A percentile compares a stretch with the other conserved stretches of the same genome.
Conservation (phyloP, 2,797 vertebrate genomes). For the Loriculus beryllinus region DNA sequence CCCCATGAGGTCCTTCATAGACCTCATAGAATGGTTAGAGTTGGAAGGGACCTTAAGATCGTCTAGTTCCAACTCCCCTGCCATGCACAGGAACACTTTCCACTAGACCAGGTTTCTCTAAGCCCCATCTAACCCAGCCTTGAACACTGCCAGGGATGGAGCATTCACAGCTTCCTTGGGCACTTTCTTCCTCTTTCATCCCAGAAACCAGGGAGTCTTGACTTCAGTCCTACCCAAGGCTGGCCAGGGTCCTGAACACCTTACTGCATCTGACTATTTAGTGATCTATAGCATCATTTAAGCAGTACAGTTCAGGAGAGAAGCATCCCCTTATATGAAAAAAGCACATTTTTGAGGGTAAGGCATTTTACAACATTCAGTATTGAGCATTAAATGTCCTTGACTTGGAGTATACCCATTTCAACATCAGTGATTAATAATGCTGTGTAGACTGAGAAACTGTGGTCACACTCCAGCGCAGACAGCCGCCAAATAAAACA, state of each 20-base stretch:
- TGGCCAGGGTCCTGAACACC: neutral
- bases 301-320: neutral
- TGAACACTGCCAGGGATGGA: neutral
- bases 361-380: neutral
- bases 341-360: neutral
- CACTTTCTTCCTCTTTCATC: neutral
- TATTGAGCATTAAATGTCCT: neutral
- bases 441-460: neutral
- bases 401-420: neutral
- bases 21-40: neutral
- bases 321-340: neutral
- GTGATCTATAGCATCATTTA: neutral
- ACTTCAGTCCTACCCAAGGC: neutral
- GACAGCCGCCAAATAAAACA: neutral
- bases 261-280: fast-evolving
- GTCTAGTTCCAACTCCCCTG: neutral
- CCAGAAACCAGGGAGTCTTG: neutral
- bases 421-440: constrained; percentile 1
- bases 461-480: neutral
- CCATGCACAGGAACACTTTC: neutral
- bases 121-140: neutral
- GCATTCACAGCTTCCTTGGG: neutral
- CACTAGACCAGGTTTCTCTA: neutral
- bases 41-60: neutral
- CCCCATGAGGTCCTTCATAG: neutral